Evolutionary conservation across 2,888 invertebrate species (phyloP).

Genomic region (Spilarctia lutea): DNA sequence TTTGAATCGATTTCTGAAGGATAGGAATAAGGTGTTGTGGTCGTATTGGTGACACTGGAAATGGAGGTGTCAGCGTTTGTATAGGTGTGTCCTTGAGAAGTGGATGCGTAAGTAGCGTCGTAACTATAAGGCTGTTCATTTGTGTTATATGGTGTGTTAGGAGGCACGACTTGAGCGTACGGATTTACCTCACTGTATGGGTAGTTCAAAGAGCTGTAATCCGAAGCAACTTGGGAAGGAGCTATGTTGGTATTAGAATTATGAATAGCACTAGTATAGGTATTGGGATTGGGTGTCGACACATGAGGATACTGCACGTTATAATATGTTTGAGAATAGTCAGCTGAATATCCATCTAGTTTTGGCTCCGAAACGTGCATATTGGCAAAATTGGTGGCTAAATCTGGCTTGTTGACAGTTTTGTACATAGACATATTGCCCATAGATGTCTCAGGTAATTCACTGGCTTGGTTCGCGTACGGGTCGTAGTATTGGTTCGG

Average conservation of each 20-base stretch:
- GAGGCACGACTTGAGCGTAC: slow-evolving; percentile 13
- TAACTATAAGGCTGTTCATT: slow-evolving; percentile 60
- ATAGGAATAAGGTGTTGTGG: slow-evolving; percentile 53
- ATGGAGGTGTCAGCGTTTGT: slow-evolving; percentile 58
- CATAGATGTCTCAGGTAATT: slow-evolving; percentile 59
- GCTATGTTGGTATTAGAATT: slow-evolving; percentile 65
- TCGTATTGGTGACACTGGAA: slow-evolving; percentile 48
- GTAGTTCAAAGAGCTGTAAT: slow-evolving; percentile 66
- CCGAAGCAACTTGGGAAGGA: slow-evolving; percentile 64
- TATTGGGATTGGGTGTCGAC: slow-evolving; percentile 67
- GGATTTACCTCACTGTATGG: slow-evolving; percentile 46
- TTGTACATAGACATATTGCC: slow-evolving; percentile 53
- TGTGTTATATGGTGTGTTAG: slow-evolving; percentile 58
- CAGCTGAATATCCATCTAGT: slow-evolving; percentile 60
- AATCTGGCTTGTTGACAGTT: slow-evolving; percentile 58
- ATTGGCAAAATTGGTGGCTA: slow-evolving; percentile 71
- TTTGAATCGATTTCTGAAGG: slow-evolving; percentile 43
- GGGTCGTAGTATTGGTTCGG: slow-evolving; percentile 37
- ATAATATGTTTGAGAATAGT: slow-evolving; percentile 77
- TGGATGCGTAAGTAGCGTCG: slow-evolving; percentile 60
- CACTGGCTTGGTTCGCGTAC: slow-evolving; percentile 50
- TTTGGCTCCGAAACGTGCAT: slow-evolving; percentile 72
- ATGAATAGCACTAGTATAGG: slow-evolving; percentile 71
- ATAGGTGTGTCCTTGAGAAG: slow-evolving; percentile 69
- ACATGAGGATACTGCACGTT: slow-evolving; percentile 72